phyloP scores from a whole-genome alignment of 2,797 vertebrate genomes.

The Hoplostethus atlanticus region DNA sequence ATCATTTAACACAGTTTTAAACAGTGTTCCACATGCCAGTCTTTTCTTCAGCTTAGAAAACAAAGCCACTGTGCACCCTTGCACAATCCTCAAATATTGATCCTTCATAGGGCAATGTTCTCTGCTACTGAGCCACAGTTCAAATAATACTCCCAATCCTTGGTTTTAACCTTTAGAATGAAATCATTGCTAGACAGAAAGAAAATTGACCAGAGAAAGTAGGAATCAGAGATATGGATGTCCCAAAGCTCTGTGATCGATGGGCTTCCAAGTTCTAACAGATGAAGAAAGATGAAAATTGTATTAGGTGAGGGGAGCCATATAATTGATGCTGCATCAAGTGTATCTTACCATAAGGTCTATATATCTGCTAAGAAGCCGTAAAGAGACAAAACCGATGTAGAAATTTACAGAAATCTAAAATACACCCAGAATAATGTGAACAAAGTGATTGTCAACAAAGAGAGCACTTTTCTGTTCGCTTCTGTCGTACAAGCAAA shows the following conservation, averaged over 20 bases:
- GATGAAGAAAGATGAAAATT: not conserved
- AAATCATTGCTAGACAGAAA: not conserved
- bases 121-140: conserved; percentile 5
- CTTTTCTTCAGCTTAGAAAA: not conserved
- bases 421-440: too few species aligned
- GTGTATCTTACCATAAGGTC: too few species aligned
- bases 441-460: too few species aligned
- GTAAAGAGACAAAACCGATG: too few species aligned
- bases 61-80: not conserved
- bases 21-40: not conserved
- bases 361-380: too few species aligned
- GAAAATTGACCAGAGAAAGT: not conserved
- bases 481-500: too few species aligned
- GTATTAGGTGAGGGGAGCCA: too few species aligned
- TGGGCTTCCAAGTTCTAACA: not conserved
- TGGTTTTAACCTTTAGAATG: not conserved
- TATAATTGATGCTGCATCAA: too few species aligned
- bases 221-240: too few species aligned
- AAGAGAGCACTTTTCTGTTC: too few species aligned
- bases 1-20: not conserved
- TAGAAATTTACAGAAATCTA: too few species aligned
- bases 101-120: not conserved
- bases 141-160: conserved; percentile 8
- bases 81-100: conserved; percentile 19
- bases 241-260: not conserved